Evolutionary conservation across 2,888 invertebrate genomes (phyloP), one percentile per base, ranked within the genome.

Genomic region (Lepidocyrtoides sp.): DNA sequence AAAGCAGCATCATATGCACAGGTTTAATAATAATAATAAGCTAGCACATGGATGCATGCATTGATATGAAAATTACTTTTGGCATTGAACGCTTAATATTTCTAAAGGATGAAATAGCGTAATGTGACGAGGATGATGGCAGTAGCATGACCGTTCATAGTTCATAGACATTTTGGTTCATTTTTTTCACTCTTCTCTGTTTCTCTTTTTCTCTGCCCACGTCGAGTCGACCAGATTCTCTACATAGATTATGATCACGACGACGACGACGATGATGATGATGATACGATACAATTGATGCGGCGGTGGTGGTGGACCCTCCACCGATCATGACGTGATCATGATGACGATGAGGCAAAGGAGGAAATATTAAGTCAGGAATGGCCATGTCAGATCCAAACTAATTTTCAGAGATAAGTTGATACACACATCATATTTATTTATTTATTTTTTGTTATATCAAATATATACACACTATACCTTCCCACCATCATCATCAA

Each of bases 321-420:
- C 81, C 60, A 32, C 36, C 60, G 60, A 60, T 81, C 81, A 81
- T 81, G 60, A 60, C 20, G 60, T 44, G 81, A 79, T 57, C 54
- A 79, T 54, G 32, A 54, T 29, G 29, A 48, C 57, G 79, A 79
- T 36, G 79, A 81, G 36, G 41, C 81, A 57, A 60, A 81, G 81
- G 20, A 81, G 81, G 81, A 81, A 81, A 41, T 81, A 60, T 81
- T 60, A 81, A 81, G 32, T 36, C 79, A 44, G 81, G 41, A 14
- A 57, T 79, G 57, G 57, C 57, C 79, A 54, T 79, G 60, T 60
- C 81, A 60, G 60, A 20, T 60, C 36, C 81, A 60, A 81, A 60
- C 36, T 81, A 17, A 81, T 81, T 81, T 54, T 41, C n/a, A 57
- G 36, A 79, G 32, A 79, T 79, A 36, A 17, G 51, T 36, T 77